Evolutionary conservation across 2,113 vertebrate genomes (phyloP).

Genomic region (Cichladusa arquata): DNA sequence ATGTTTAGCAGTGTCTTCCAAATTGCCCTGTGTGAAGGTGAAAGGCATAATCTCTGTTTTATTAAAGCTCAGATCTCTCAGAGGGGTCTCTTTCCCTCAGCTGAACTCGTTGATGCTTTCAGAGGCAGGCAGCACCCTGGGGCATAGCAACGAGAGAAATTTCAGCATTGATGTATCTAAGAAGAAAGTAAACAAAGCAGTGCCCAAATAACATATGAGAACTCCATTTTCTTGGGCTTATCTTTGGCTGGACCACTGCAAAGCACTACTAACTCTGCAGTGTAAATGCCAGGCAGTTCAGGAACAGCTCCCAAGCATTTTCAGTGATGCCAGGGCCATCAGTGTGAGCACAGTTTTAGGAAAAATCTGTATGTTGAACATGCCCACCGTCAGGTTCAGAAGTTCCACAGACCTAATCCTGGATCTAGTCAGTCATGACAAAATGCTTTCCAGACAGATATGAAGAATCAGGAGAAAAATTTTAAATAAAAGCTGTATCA

Average conservation of each 20-base stretch:
- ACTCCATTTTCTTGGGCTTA: not conserved
- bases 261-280: not conserved
- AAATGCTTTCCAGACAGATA: not conserved
- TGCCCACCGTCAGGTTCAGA: not conserved
- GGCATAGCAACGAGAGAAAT: not conserved
- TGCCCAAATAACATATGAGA: not conserved
- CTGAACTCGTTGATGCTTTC: not conserved
- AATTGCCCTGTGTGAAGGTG: conserved; percentile 16
- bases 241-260: not conserved
- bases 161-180: not conserved
- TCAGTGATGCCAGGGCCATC: not conserved
- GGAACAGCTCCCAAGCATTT: not conserved
- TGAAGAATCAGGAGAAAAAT: not conserved
- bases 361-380: not conserved
- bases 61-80: not conserved
- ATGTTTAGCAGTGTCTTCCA: not conserved
- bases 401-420: not conserved
- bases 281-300: not conserved
- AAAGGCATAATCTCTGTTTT: not conserved
- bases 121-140: not conserved
- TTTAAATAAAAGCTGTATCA: not conserved
- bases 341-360: not conserved
- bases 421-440: not conserved
- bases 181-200: not conserved
- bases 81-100: not conserved